Base-by-base conservation (phyloP, 2,888 invertebrate species). In the Exephanes ischioxanthus region DNA sequence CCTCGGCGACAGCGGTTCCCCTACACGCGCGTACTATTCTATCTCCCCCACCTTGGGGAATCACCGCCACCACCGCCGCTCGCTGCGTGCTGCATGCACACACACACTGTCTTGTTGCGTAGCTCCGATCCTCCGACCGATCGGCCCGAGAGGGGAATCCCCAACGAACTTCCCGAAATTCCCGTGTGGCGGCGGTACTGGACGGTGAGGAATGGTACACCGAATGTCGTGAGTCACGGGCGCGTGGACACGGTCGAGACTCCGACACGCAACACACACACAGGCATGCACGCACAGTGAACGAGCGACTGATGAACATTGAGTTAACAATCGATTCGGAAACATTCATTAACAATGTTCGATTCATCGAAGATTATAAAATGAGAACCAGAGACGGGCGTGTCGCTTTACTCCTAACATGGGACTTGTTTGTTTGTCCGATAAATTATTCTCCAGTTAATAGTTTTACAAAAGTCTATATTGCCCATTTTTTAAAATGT, bases 121-220 rank as follows among this genome's bases (percentile, higher is more conserved):
- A 70, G 79, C 33, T 58, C 86, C 79, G 75, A 81, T 78, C 77
- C 48, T 58, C 86, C 80, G 77, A 79, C 77, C 75, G 83, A 80
- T 63, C 87, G 82, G 72, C 72, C 41, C 80, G 88, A 89, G 89
- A 88, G 90, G 91, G 91, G 89, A 89, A 91, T 91, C 90, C 90
- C 90, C 86, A 87, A 89, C 86, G 78, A 87, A 89, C 89, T 93
- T 94, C 86, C 87, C 92, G 93, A 92, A 92, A 93, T 93, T 90
- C 92, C 93, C 93, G 93, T 86, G 90, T 87, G 93, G 92, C 90
- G 94, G 94, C 93, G 91, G 89, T 93, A 93, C 92, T 88, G 90
- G 84, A 88, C 92, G 90, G 90, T 89, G 90, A 87, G 87, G 89
- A 86, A 89, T 88, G 78, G 71, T 71, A 45, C 67, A 86, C 75